Evolutionary conservation across 1,140 invertebrate genomes (phyloP), one percentile per base, ranked within the genome.

Genomic region (Araneus ventricosus): DNA sequence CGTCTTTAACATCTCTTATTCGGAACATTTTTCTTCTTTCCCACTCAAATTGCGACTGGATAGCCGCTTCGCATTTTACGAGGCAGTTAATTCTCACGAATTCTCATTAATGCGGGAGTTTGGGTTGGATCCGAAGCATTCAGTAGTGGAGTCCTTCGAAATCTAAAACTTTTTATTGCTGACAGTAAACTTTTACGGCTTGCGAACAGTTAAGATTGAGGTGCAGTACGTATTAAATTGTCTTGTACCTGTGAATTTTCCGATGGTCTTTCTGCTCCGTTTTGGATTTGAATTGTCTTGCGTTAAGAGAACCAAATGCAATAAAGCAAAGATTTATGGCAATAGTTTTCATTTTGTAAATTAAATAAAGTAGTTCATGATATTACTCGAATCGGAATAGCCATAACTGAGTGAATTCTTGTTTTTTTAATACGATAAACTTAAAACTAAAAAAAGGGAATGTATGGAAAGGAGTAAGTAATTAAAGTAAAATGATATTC

Each of bases 81-180:
- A 75, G 70, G 30, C 70, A 75, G 27, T 75, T 75, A 75, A 75
- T 75, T 75, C 17, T 75, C 70, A 10, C 34, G 34, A 75, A 75
- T 75, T 75, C 70, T 75, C 70, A 75, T 75, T 75, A 75, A 75
- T 75, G 70, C 70, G 27, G 5, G 30, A 34, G 30, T 37, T 75
- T 37, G 27, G 14, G 70, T 20, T 75, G 70, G 27, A 30, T 34
- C 34, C 20, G 3, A 34, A 14, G 1, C 10, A 22, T 20, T 37
- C 30, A 17, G 10, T 37, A 30, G 17, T 20, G 10, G 10, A 75
- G 70, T 75, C 70, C 20, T 34, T 37, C 70, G 34, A 37, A 75
- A 75, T 75, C 70, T 75, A 7, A 75, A 75, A 75, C 70, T 75
- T 75, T 75, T 75, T 75, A 75, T 75, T 75, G 70, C 70, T 75